Evolutionary conservation across 1,140 invertebrate species (phyloP).

Genomic region (Bombus impatiens): DNA sequence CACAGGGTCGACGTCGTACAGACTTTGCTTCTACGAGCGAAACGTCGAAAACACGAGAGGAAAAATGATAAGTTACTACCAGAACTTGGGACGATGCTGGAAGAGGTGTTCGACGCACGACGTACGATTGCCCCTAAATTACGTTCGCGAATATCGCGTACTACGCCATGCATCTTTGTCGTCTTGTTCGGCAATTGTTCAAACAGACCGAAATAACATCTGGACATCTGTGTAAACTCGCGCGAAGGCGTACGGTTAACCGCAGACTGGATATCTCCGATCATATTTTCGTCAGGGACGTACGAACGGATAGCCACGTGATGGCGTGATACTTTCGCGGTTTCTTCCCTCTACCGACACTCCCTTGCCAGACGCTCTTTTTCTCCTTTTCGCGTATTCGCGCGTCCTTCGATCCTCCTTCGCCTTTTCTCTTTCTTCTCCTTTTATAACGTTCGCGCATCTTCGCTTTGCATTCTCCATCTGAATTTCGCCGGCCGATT

Average conservation of each 20-base stretch:
- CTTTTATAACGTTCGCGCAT: too few relatives aligned
- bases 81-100: too few relatives aligned
- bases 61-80: background rate
- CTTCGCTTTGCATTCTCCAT: background rate
- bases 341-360: constrained; percentile 10
- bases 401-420: background rate
- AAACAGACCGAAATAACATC: constrained; percentile 61
- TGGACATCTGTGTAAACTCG: constrained; percentile 69
- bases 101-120: background rate
- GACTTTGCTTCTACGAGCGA: background rate
- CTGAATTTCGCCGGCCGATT: background rate
- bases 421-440: background rate
- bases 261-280: constrained; percentile 50
- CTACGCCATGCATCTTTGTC: constrained; percentile 27
- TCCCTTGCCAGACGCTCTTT: background rate
- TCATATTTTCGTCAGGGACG: constrained; percentile 15
- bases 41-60: too few relatives aligned
- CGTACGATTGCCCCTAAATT: constrained; percentile 5
- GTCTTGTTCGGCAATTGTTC: constrained; percentile 69
- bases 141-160: constrained; percentile 33
- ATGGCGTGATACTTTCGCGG: background rate
- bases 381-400: too few relatives aligned
- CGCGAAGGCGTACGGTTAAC: constrained; percentile 49
- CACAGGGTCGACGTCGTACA: background rate
- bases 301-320: background rate